Conservation (phyloP, 1,140 invertebrate species). For the Ephestia elutella region DNA sequence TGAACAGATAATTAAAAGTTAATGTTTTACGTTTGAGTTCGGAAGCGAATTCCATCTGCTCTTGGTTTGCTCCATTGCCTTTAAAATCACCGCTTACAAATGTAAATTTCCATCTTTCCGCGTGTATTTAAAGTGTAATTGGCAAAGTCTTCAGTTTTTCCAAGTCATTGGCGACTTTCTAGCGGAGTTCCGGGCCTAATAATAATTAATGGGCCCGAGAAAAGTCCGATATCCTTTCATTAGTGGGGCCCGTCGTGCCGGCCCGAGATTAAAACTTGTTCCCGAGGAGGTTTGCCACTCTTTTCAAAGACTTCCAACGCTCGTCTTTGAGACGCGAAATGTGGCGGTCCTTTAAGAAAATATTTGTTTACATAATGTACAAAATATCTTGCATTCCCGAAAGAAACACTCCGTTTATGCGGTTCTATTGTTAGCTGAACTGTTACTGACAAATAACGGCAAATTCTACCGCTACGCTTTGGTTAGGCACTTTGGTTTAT, state of each 20-base stretch:
- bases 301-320: conserved; percentile 40
- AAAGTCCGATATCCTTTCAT: conserved; percentile 71
- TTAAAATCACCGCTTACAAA: conserved; percentile 12
- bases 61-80: not conserved
- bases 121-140: conserved; percentile 44
- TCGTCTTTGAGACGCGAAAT: conserved; percentile 46
- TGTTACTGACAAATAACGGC: too few relatives aligned
- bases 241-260: conserved; percentile 42
- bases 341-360: conserved; percentile 32
- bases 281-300: conserved; percentile 40
- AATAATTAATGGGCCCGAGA: conserved; percentile 67
- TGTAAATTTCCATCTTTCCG: conserved; percentile 24
- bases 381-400: not conserved
- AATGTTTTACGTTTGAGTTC: not conserved
- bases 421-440: not conserved
- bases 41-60: not conserved
- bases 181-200: conserved; percentile 55
- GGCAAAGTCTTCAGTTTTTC: conserved; percentile 50
- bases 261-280: conserved; percentile 68
- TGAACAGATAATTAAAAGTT: not conserved
- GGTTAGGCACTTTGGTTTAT: too few relatives aligned
- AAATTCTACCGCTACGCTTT: too few relatives aligned
- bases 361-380: conserved; percentile 24
- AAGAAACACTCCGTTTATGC: not conserved
- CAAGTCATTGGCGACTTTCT: conserved; percentile 53